Evolutionary conservation across 1,140 invertebrate genomes (phyloP).

Genomic region (Zaprionus davidi): DNA sequence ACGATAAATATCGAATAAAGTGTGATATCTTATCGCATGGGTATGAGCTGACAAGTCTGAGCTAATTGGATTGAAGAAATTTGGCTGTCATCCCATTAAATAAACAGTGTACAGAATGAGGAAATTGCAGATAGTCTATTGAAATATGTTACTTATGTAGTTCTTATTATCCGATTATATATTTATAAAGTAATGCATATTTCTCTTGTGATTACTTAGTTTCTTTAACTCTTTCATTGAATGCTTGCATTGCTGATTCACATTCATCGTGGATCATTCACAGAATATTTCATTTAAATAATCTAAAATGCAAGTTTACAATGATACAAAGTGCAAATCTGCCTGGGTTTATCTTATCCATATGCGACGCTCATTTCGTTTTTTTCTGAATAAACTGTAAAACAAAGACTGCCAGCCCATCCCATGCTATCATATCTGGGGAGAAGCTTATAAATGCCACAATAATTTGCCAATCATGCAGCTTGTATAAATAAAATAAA

Average conservation of each 20-base stretch:
- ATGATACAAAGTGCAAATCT: not conserved
- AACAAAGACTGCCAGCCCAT: conserved; percentile 34
- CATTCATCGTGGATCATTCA: not conserved
- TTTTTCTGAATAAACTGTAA: not conserved
- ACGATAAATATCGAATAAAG: not conserved
- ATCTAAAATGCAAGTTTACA: not conserved
- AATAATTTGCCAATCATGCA: conserved; percentile 67
- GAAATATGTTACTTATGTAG: not conserved
- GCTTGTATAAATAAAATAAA: conserved; percentile 58
- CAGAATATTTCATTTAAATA: not conserved
- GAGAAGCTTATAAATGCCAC: conserved; percentile 48
- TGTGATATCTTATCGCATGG: not conserved
- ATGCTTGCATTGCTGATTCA: not conserved
- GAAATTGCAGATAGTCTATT: not conserved
- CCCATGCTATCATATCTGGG: conserved; percentile 61
- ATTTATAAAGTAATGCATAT: no score
- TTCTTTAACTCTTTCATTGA: not conserved
- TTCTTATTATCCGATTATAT: not conserved
- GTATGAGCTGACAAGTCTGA: not conserved
- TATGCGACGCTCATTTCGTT: not conserved
- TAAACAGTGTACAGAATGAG: not conserved
- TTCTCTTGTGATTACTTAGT: no score
- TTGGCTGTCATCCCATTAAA: not conserved
- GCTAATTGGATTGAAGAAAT: not conserved
- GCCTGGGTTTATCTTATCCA: not conserved